Base-by-base conservation (phyloP, 2,797 vertebrate genomes). In the Valencia hispanica region DNA sequence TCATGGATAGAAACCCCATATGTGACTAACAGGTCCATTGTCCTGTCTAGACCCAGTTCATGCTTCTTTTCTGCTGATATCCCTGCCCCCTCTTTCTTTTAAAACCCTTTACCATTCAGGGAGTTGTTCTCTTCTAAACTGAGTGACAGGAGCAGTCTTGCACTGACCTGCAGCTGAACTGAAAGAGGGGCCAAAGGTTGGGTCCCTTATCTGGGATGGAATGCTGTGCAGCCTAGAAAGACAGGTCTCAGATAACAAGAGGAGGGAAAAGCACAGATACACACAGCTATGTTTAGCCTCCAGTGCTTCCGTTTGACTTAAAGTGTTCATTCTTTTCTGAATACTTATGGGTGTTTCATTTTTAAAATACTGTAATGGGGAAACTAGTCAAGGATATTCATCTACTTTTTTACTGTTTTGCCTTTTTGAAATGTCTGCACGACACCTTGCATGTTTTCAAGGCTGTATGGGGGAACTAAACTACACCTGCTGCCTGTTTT, bases 121-220 rank as follows among this genome's bases (percentile, higher is more conserved):
- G 84, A 79, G 73, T 70, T 75, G 10, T 79, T 84, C 68, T 82
- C 61, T 47, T 80, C 30, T 61, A 12, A 51, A 78, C 73, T 91
- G 93, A 94, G 84, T 90, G 93, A 88, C 91, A 88, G 86, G 85
- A 90, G 69, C 94, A 94, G 90, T 76, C 87, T 86, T 85, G 69
- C 57, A 69, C 80, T 91, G 92, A 89, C 92, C 93, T 87, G 87
- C 79, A 41, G 88, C 78, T 93, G 93, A 94, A 92, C 93, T 73
- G 25, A 39, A 27, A 32, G 25, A 65, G 76, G 77, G 91, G 86
- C 90, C 90, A 88, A 59, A 90, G 90, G 88, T 91, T 85, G 77
- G 65, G 51, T 79, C 59, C 43, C 80, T 93, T 93, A 93, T 93
- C 90, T 86, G 84, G 81, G 78, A 79, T 81, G 90, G 91, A 93